A percentile compares a stretch with the other conserved stretches of the same genome.
These are phyloP conservation scores for Hydrophis major DNA, from an alignment of 2,797 vertebrate genomes.

Conservation along the genomic window DNA sequence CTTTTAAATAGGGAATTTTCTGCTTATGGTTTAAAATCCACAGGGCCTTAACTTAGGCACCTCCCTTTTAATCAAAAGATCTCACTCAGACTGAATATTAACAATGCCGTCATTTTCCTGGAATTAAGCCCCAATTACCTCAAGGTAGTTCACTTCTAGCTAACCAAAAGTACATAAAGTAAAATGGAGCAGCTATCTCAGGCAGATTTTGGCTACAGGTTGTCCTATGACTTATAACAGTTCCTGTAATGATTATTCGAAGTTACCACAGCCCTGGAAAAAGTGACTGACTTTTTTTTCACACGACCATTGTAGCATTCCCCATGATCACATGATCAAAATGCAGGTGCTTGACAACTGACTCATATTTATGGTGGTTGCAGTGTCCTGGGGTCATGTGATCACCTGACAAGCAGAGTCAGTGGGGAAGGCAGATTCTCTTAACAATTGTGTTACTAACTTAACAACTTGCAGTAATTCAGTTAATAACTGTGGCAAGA, in stretches of 20 bases:
- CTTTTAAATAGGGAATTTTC: not conserved
- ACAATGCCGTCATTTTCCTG: not conserved
- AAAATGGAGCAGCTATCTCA: not conserved
- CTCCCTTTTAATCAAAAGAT: not conserved
- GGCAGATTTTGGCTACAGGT: not conserved
- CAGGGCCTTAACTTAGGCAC: not conserved
- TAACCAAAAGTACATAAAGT: not conserved
- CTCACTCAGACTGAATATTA: not conserved
- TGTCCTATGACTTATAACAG: not conserved
- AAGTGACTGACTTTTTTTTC: not conserved
- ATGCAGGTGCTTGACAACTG: not conserved
- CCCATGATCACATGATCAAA: not conserved
- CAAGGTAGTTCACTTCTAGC: not conserved
- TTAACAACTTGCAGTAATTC: not conserved
- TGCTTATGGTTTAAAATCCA: not conserved
- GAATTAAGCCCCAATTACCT: not conserved
- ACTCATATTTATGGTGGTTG: not conserved
- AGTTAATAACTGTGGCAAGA: not conserved
- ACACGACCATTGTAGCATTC: not conserved
- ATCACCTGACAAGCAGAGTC: not conserved
- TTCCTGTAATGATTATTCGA: not conserved
- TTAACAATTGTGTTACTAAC: not conserved
- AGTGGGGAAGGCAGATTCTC: not conserved
- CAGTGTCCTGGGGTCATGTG: not conserved
- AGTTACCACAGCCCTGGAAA: not conserved